These are phyloP conservation scores for Chanos chanos DNA, from an alignment of 2,797 vertebrate genomes.

Conservation along the genomic window DNA sequence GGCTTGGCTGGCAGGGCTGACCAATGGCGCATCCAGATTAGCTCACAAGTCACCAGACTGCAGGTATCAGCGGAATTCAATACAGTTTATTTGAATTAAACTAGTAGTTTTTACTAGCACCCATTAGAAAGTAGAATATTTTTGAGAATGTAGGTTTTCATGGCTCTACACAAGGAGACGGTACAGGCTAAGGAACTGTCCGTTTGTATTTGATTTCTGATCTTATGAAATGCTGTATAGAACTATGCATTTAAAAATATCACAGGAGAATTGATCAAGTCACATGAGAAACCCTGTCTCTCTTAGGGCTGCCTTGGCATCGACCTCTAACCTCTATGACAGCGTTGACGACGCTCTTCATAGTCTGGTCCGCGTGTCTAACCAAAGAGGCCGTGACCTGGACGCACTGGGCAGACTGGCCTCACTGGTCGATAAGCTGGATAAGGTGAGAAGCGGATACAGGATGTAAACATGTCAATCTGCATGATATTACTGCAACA, in stretches of 20 bases:
- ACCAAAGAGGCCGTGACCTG: conserved; percentile 75
- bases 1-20: conserved; percentile 80
- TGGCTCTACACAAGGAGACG: too few species aligned
- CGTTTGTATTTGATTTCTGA: background rate
- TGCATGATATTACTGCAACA: background rate
- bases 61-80: conserved; percentile 65
- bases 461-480: background rate
- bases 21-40: conserved; percentile 63
- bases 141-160: too few species aligned
- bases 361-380: conserved; percentile 80
- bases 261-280: too few species aligned
- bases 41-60: conserved; percentile 76
- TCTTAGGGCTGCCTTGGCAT: conserved; percentile 63
- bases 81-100: too few species aligned
- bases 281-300: background rate
- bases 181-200: background rate
- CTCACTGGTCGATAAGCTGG: conserved; percentile 63
- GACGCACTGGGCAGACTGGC: conserved; percentile 70
- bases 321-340: conserved; percentile 80
- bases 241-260: too few species aligned
- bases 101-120: too few species aligned
- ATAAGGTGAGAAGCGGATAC: conserved; percentile 56
- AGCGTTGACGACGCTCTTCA: conserved; percentile 89
- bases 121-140: too few species aligned
- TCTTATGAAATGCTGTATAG: too few species aligned